phyloP scores from a whole-genome alignment of 2,797 vertebrate species.

The Tachyglossus aculeatus region DNA sequence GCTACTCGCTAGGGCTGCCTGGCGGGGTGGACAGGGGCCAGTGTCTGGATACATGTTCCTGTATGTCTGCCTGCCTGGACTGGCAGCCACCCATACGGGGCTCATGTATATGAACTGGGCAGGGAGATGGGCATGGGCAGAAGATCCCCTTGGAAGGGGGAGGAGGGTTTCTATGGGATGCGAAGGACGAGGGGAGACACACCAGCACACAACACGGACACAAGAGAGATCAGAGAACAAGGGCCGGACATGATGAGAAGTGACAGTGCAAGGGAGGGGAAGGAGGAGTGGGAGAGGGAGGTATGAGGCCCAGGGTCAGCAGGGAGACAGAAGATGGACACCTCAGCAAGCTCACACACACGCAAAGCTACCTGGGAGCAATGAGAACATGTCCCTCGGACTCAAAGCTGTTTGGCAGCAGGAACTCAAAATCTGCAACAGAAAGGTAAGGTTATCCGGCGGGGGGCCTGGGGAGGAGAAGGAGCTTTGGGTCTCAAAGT shows the following conservation, averaged over 20 bases:
- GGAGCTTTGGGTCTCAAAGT: conserved; percentile 72
- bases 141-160: background rate
- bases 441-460: conserved; percentile 95
- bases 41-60: conserved; percentile 74
- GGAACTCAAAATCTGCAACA: conserved; percentile 99
- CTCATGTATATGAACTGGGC: conserved; percentile 54
- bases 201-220: conserved; percentile 68
- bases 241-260: no score
- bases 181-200: conserved; percentile 11
- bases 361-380: conserved; percentile 98
- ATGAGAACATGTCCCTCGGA: conserved; percentile 99
- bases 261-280: conserved; percentile 42
- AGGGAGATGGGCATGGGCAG: background rate
- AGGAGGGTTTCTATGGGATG: background rate
- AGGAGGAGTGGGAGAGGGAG: conserved; percentile 46
- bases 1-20: background rate
- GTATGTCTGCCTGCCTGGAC: conserved; percentile 34
- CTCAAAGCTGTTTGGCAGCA: conserved; percentile 99
- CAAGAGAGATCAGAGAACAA: conserved; percentile 55
- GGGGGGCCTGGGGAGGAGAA: conserved; percentile 63
- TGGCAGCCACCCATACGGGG: conserved; percentile 59
- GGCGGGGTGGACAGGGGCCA: no score
- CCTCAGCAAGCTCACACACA: conserved; percentile 85
- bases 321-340: conserved; percentile 61
- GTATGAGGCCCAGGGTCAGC: background rate